Conservation (phyloP, 2,888 invertebrate genomes). For the Cephonodes hylas region DNA sequence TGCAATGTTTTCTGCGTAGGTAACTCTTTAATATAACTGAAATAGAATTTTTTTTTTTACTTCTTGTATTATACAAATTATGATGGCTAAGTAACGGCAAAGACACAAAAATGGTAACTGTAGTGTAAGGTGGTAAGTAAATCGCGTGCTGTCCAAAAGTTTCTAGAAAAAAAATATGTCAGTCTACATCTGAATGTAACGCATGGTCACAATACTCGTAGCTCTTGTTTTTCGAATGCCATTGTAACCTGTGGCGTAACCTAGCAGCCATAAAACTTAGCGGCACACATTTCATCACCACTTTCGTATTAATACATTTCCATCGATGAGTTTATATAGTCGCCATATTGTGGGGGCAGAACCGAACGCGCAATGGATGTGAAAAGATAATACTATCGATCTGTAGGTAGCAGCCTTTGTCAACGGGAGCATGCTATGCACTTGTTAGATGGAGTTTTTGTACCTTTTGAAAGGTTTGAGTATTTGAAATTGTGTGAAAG, state of each 20-base stretch:
- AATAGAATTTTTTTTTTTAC: too few species aligned
- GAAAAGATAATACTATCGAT: neutral
- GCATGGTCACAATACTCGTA: constrained; percentile 40
- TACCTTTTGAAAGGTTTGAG: neutral
- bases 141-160: too few species aligned
- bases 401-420: neutral
- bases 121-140: too few species aligned
- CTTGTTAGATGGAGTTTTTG: constrained; percentile 15
- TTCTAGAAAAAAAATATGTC: too few species aligned
- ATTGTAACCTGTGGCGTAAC: constrained; percentile 61
- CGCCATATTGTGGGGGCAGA: neutral
- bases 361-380: constrained; percentile 6
- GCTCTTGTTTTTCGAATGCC: constrained; percentile 64
- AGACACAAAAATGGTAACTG: too few species aligned
- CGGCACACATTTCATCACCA: constrained; percentile 27
- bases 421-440: constrained; percentile 15
- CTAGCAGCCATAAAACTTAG: constrained; percentile 47
- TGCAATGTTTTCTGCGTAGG: too few species aligned
- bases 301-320: constrained; percentile 19
- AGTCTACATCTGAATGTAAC: constrained; percentile 5
- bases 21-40: too few species aligned
- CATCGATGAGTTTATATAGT: constrained; percentile 18
- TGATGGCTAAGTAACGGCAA: too few species aligned
- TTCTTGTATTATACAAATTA: too few species aligned
- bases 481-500: neutral